These are phyloP conservation scores for Papilio gigon DNA, from an alignment of 2,888 invertebrate genomes.

Conservation along the genomic window DNA sequence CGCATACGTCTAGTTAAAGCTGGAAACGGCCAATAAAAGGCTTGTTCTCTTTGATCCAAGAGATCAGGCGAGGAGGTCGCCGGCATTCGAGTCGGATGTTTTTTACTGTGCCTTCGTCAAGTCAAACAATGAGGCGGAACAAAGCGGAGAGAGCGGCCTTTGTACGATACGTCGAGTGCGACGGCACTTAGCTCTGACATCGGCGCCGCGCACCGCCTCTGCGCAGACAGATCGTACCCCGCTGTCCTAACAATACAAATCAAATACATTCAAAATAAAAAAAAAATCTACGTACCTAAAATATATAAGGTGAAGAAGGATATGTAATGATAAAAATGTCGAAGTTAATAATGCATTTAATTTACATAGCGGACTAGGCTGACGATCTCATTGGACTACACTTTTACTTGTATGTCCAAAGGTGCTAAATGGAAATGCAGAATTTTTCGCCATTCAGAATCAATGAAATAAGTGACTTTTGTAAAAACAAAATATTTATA, in stretches of 20 bases:
- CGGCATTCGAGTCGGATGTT: constrained; percentile 59
- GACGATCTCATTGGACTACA: neutral
- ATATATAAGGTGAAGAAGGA: neutral
- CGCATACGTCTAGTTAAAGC: constrained; percentile 40
- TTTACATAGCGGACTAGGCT: neutral
- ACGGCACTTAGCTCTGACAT: constrained; percentile 75
- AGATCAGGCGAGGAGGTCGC: constrained; percentile 49
- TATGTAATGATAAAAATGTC: neutral
- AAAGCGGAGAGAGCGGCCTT: constrained; percentile 78
- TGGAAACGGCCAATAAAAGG: constrained; percentile 52
- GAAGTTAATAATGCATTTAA: neutral
- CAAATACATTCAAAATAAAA: neutral
- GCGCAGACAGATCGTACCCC: constrained; percentile 30
- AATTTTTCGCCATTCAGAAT: neutral
- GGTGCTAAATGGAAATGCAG: neutral
- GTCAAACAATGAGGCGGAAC: constrained; percentile 79
- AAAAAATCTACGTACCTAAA: neutral
- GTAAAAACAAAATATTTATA: too few relatives aligned
- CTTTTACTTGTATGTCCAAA: neutral
- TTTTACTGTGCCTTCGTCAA: constrained; percentile 69
- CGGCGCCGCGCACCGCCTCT: constrained; percentile 52
- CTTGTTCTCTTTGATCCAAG: constrained; percentile 49
- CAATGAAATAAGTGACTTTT: too few relatives aligned
- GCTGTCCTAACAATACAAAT: neutral
- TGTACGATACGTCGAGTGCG: constrained; percentile 71